Evolutionary conservation across 1,140 invertebrate species (phyloP).

Genomic region (Apolygus lucorum): DNA sequence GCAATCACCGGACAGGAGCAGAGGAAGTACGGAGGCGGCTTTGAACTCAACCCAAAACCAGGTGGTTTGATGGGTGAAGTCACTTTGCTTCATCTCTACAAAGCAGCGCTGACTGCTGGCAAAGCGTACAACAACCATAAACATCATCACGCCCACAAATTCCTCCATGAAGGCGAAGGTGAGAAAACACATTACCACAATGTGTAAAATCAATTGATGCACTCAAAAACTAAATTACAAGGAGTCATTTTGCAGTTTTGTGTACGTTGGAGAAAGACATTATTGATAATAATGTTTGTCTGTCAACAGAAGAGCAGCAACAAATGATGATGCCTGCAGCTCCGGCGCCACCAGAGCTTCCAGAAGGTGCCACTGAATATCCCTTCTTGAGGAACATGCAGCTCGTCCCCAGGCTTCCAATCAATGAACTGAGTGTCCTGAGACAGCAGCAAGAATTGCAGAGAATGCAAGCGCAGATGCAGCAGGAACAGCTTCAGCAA

Average conservation of each 20-base stretch:
- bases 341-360: not conserved
- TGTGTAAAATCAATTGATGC: too few relatives aligned
- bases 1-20: conserved; percentile 64
- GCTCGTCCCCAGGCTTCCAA: conserved; percentile 30
- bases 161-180: conserved; percentile 50
- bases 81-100: conserved; percentile 67
- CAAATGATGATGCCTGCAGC: not conserved
- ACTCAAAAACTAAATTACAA: too few relatives aligned
- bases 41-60: conserved; percentile 42
- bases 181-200: too few relatives aligned
- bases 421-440: conserved; percentile 30
- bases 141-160: conserved; percentile 70
- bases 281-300: not conserved
- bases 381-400: conserved; percentile 30
- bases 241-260: not conserved
- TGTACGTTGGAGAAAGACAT: not conserved
- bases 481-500: conserved; percentile 11
- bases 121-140: conserved; percentile 76
- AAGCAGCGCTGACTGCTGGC: conserved; percentile 64
- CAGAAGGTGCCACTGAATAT: conserved; percentile 20
- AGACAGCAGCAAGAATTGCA: conserved; percentile 24
- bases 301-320: not conserved
- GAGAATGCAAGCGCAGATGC: conserved; percentile 13
- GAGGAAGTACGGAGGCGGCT: conserved; percentile 47
- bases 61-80: conserved; percentile 62